phyloP scores from a whole-genome alignment of 1,140 invertebrate genomes.

The Phenacoccus solenopsis region DNA sequence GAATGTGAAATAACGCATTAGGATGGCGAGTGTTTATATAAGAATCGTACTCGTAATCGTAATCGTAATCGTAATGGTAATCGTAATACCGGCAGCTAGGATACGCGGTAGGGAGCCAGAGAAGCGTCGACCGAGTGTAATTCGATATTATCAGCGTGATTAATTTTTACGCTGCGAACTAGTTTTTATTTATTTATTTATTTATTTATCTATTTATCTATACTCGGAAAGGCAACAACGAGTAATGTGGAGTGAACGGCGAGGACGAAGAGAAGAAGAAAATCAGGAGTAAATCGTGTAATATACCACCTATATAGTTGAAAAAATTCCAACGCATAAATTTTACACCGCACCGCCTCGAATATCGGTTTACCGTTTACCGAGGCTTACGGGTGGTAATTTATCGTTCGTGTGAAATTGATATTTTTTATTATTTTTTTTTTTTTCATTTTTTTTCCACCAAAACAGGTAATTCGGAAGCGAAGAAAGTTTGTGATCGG shows the following conservation, averaged over 20 bases:
- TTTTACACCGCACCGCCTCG: background rate
- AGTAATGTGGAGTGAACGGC: no score
- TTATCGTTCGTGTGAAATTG: background rate
- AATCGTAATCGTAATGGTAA: no score
- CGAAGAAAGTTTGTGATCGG: background rate
- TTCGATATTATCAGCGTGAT: conserved; percentile 12
- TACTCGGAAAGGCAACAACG: background rate
- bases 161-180: background rate
- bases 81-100: conserved; percentile 1
- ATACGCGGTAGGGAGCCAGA: conserved; percentile 1
- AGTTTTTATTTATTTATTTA: no score
- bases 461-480: background rate
- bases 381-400: background rate
- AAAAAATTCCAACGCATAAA: background rate
- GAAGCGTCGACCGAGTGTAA: conserved; percentile 6
- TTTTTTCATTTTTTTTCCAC: no score
- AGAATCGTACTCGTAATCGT: no score
- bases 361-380: background rate
- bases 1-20: background rate
- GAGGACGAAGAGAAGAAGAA: background rate
- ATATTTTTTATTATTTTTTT: background rate
- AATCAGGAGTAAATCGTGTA: background rate
- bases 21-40: background rate
- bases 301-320: no score
- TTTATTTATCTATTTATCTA: background rate